Base-by-base conservation (phyloP, 2,113 vertebrate species). In the Calyptommatus sinebrachiatus region DNA sequence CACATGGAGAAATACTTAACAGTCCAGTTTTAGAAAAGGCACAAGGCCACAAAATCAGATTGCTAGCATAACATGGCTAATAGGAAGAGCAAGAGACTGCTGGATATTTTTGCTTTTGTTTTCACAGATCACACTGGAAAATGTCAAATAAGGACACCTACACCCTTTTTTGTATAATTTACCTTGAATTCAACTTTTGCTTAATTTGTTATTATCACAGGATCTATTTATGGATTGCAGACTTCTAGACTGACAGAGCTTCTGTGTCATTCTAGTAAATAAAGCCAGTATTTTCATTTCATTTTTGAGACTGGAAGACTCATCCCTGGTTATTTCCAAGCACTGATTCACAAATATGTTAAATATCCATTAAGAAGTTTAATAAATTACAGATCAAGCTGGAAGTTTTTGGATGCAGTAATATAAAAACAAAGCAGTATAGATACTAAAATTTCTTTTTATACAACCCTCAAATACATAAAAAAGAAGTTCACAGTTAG, bases 401-500 rank as follows among this genome's bases (percentile, higher is more conserved):
- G 63, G 48, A 78, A 57, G 20, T 24, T 84, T 85, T 83, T 80
- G 83, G 70, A 84, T 70, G 88, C 82, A 80, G 81, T 86, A 88
- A 81, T 92, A 89, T 87, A 91, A 93, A 93, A 91, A 85, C 82
- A 86, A 91, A 89, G 74, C 85, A 82, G 80, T 80, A 87, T 89
- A 89, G 79, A 83, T 79, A 82, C 80, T 88, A 87, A 85, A 90
- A 87, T 90, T 82, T 88, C 65, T 88, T 89, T 90, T 67, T 0
- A 79, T 70, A 63, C 5, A 18, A 67, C 61, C 22, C 28, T 76
- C 83, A 85, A n/a, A 45, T 89, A 88, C 80, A 66, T 88, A 90
- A 89, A 86, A 88, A 90, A 89, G 31, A 63, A 80, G 29, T 62
- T 83, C 80, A 85, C 86, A 80, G 26, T 70, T 86, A 89, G 87